Base-by-base conservation (phyloP, 2,797 vertebrate genomes). In the Pitangus sulphuratus region DNA sequence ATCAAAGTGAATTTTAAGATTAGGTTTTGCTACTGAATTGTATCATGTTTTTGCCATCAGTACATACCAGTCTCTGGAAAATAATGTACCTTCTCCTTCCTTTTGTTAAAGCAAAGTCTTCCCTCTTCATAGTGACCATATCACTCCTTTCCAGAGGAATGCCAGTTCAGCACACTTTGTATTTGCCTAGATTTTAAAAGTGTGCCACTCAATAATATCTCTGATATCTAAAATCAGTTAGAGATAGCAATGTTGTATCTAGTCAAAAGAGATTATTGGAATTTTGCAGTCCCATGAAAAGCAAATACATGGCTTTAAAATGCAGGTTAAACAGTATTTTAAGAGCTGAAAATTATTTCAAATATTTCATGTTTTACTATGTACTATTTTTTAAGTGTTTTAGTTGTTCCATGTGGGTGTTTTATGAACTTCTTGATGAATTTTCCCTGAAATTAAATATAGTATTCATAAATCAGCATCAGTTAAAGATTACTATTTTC, bases 91-190 rank as follows among this genome's bases (percentile, higher is more conserved):
- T 57, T 71, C n/a, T 91, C 33, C 56, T 68, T 92, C 28, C 48
- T 65, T 89, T 51, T 77, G 30, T 77, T 85, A 61, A 90, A 94
- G 15, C 33, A 91, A 90, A 92, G 68, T 90, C 48, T 91, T 84
- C 35, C 8, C 6, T 89, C 45, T 88, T 61, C 21, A 2, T 15
- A 45, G 30, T 25, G 71, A 69, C 15, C 0, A 0, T 86, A 26
- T 72, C 26, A 35, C 48, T 87, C 24, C 47, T 82, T 93, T 87
- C 45, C 30, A 90, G 35, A 71, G 35, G 45, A 87, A 70, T 62
- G 26, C 9, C 14, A 35, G 35, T 62, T 90, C 47, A 60, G 45
- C 45, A 48, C 61, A 47, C 58, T n/a, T 81, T 86, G 18, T 56
- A 42, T 85, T 51, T 95, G 8, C 39, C 54, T 91, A 54, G 11